Percentiles rank a stretch among this genome's conserved stretches.
Evolutionary conservation across 2,113 vertebrate species (phyloP).

Genomic region (Myodes glareolus): DNA sequence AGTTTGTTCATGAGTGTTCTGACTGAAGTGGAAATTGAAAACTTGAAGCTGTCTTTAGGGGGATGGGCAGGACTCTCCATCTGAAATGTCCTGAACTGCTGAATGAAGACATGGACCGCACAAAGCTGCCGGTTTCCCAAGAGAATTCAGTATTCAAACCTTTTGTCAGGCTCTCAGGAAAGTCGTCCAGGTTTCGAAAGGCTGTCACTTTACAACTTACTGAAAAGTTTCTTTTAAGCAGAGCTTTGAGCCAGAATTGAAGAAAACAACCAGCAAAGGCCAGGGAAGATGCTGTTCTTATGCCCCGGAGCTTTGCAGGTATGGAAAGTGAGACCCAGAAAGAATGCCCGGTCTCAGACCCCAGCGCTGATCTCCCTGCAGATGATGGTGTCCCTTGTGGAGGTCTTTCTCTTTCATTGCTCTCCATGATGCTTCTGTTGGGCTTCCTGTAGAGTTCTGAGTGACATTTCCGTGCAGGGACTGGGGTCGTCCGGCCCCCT

Average conservation of each 20-base stretch:
- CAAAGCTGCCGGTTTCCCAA: neutral
- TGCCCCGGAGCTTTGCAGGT: neutral
- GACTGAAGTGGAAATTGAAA: conserved; percentile 51
- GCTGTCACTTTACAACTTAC: neutral
- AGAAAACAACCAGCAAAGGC: neutral
- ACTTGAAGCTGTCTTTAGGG: conserved; percentile 32
- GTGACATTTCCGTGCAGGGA: neutral
- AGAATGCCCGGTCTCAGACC: neutral
- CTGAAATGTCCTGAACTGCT: neutral
- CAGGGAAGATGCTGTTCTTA: neutral
- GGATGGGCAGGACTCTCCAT: neutral
- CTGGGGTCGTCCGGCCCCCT: neutral
- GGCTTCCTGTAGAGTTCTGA: neutral
- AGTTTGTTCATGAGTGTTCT: conserved; percentile 23
- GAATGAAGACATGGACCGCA: neutral
- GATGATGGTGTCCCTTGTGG: neutral
- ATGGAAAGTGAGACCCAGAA: neutral
- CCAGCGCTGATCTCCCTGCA: neutral
- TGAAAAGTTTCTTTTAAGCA: neutral
- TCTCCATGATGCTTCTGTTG: neutral
- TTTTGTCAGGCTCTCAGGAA: neutral
- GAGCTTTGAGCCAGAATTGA: neutral
- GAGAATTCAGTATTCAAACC: neutral
- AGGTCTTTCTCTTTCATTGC: neutral
- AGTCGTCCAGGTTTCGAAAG: conserved; percentile 14